Evolutionary conservation across 1,140 invertebrate species (phyloP).

Genomic region (Goniozus legneri): DNA sequence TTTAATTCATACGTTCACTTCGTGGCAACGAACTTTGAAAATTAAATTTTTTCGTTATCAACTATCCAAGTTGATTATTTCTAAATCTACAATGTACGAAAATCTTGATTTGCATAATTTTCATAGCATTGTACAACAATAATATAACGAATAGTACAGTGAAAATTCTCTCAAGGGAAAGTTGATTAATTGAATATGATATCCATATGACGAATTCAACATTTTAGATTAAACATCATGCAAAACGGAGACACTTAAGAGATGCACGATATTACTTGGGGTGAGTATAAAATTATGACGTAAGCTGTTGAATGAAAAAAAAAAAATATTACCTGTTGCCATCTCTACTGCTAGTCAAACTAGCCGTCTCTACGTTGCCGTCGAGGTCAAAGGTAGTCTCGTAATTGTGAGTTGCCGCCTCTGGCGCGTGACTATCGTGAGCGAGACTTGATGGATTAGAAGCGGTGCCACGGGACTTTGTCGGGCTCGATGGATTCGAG

Average conservation of each 20-base stretch:
- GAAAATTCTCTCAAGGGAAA: too few relatives aligned
- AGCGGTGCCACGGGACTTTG: constrained; percentile 35
- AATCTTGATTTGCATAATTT: too few relatives aligned
- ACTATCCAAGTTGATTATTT: background rate
- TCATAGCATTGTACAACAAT: too few relatives aligned
- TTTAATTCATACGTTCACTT: constrained; percentile 1
- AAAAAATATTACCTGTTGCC: constrained; percentile 61
- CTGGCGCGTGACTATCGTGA: constrained; percentile 22
- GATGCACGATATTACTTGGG: too few relatives aligned
- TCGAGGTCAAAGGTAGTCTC: constrained; percentile 81
- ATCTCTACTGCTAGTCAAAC: constrained; percentile 62
- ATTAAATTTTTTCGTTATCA: constrained; percentile 1
- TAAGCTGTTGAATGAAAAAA: too few relatives aligned
- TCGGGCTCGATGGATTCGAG: constrained; percentile 46
- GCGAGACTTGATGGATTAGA: constrained; percentile 42
- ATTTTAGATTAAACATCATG: too few relatives aligned
- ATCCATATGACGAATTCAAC: too few relatives aligned
- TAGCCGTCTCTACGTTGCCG: constrained; percentile 76
- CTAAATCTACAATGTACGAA: background rate
- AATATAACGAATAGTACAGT: too few relatives aligned
- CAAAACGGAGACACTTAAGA: too few relatives aligned
- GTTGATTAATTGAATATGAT: too few relatives aligned
- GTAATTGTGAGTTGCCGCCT: constrained; percentile 63
- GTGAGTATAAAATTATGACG: too few relatives aligned
- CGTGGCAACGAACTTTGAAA: background rate